Evolutionary conservation across 2,797 vertebrate species (phyloP), one percentile per base, ranked within the genome.

Genomic region (Phrynocephalus guinanensis): DNA sequence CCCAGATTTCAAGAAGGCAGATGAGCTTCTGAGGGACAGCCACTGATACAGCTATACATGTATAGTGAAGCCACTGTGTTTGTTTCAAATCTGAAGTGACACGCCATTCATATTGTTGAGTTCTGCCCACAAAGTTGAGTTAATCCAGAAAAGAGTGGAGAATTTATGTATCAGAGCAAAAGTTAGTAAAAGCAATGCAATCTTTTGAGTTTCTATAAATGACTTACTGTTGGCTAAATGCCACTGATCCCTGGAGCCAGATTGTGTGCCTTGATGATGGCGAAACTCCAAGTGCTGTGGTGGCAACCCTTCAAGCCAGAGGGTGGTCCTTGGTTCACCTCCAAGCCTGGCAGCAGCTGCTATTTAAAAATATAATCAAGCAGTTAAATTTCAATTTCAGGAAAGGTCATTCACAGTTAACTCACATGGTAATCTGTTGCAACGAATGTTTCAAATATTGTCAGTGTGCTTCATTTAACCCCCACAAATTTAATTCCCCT

Each of bases 301-400:
- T 66, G 68, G 82, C 78, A 80, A 73, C 56, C 28, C 70, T 82
- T 77, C 78, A 85, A 85, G 71, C 75, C 78, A 24, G 75, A 85
- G 63, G 83, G 79, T 82, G 79, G 79, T 82, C 78, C 11, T 81
- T 82, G 87, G 63, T 76, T 76, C 83, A 72, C 1, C 81, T 85
- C 72, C 87, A 85, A 85, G 71, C 24, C 48, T 75, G 71, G 79
- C 83, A 85, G 83, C 83, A 85, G 78, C 82, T 81, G 79, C 78
- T 88, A 44, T 88, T 85, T 67, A 81, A 83, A 85, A 85, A 70
- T 56, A 85, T 66, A 81, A 84, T 48, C 48, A 60, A 76, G n/a
- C 71, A 56, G 78, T 88, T 88, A 75, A 11, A 76, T 56, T 87
- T 85, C 67, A 85, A 44, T 68, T 76, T 56, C 48, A 81, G 60